Evolutionary conservation across 2,888 invertebrate genomes (phyloP), one percentile per base, ranked within the genome.

Genomic region (Elmis aenea): DNA sequence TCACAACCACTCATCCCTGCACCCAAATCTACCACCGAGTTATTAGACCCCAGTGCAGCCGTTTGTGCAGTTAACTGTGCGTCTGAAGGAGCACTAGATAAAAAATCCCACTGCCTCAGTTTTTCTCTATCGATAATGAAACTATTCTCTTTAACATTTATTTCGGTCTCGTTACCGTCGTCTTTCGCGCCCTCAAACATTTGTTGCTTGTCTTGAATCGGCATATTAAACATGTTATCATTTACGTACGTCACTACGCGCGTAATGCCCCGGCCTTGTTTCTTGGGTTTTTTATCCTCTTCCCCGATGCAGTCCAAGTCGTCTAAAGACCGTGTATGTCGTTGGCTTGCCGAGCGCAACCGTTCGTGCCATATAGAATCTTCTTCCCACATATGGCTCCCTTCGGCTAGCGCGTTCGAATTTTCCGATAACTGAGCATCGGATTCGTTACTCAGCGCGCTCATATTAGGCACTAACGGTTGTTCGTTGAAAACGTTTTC

Each of bases 51-150:
- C 46, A 52, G 52, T 38, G 45, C 57, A 50, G 59, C 59, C 39
- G 51, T 46, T 49, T 47, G 38, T 20, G 46, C 41, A 26, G 50
- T 44, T 29, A 56, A 42, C 43, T 64, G 64, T 49, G 61, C 57
- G 48, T 65, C 64, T 23, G 64, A 61, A 28, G 68, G 67, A 28
- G 68, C 88, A 72, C 88, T 88, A 41, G 89, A 89, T 81, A 89
- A 78, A 56, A 88, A 76, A 70, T 89, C 89, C 89, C 89, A 89
- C 61, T 89, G 89, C 32, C 89, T 76, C 53, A 89, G 75, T 52
- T 85, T 88, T 70, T 89, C 89, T 55, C 89, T 79, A 70, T 89
- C 89, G 56, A 88, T 79, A 65, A 61, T 59, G 51, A 67, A 68
- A 53, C 55, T 62, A 35, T 54, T 55, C 47, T 61, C 59, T 46